Base-by-base conservation (phyloP, 2,888 invertebrate species). In the Euzetes globulus region DNA sequence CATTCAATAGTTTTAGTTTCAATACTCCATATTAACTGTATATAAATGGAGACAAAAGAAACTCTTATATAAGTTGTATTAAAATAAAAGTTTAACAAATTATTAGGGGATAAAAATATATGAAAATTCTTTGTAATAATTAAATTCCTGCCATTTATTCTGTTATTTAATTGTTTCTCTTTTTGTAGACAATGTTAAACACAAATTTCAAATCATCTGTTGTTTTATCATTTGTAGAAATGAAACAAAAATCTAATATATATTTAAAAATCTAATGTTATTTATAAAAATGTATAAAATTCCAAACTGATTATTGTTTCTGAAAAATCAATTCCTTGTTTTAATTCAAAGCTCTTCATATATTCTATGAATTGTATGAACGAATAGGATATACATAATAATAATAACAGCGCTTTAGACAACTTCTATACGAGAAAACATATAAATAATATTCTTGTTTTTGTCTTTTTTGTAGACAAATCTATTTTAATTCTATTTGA, bases 61-160 rank as follows among this genome's bases (percentile, higher is more conserved):
- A 52, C 22, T 9, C 25, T 19, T 25, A 22, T 13, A 22, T 55
- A 55, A 55, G 22, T 25, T 55, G 19, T 55, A 55, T 17, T 22
- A 55, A 13, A 55, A 55, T 9, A 11, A 55, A 2, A 58, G 27
- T 27, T 27, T 52, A 5, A 19, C 6, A 52, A 22, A 58, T 58
- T 15, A 15, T 55, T 55, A 55, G n/a, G 27, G 58, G 17, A 13
- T 27, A 58, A 6, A 52, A 41, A 58, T 15, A 15, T 27, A 58
- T 58, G 17, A 58, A 58, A 29, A 58, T 29, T 27, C 1, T 9
- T 19, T 27, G 27, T 17, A 65, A 65, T 65, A 65, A 37, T 65
- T 65, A 41, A 65, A 65, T 37, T 65, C 65, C 65, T 65, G 65
- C 65, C 65, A 65, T 65, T 65, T 65, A 27, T 65, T 58, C 22